These are phyloP conservation scores for Athene noctua DNA, from an alignment of 2,113 vertebrate genomes.

Conservation along the genomic window DNA sequence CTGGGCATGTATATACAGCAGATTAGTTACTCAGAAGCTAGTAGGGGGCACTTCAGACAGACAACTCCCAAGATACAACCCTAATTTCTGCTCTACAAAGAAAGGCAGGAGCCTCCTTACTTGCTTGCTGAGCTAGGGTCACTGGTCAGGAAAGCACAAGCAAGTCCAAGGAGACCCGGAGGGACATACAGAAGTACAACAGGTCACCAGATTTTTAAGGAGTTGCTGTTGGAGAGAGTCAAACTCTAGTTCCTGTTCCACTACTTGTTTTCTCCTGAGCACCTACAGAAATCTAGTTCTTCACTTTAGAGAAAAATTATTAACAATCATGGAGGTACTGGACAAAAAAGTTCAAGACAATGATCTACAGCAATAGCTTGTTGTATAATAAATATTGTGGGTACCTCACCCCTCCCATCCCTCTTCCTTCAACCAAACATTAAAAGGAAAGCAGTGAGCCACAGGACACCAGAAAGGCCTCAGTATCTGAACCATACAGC, in stretches of 20 bases:
- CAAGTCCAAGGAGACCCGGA: neutral
- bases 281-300: neutral
- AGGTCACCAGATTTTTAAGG: neutral
- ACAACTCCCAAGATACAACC: neutral
- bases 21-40: neutral
- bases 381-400: neutral
- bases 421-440: neutral
- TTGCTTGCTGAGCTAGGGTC: neutral
- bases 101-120: neutral
- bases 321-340: neutral
- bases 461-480: neutral
- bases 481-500: accelerated
- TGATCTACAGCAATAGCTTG: neutral
- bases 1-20: neutral
- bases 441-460: neutral
- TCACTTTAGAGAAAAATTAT: neutral
- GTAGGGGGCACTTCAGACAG: neutral
- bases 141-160: neutral
- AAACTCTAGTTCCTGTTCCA: neutral
- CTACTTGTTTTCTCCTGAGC: neutral
- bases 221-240: neutral
- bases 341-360: neutral
- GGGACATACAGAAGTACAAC: neutral
- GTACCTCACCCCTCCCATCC: neutral
- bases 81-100: neutral